Evolutionary conservation across 1,140 invertebrate species (phyloP).

Genomic region (Oncopeltus fasciatus): DNA sequence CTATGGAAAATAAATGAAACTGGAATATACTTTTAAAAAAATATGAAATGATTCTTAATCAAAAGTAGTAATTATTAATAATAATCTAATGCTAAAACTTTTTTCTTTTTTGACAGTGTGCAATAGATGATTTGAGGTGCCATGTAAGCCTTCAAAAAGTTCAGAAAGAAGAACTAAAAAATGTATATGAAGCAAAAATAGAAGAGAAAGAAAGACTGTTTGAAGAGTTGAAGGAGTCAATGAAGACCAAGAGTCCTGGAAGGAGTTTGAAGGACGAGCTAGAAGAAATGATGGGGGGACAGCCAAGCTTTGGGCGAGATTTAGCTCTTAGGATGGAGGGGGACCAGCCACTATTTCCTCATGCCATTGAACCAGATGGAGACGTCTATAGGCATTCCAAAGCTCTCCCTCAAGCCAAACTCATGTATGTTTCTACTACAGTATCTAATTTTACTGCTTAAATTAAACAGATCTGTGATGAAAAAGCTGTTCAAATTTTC

Average conservation of each 20-base stretch:
- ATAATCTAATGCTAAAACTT: too few species aligned
- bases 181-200: slow-evolving; percentile 7
- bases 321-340: too few species aligned
- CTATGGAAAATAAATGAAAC: too few species aligned
- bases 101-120: neutral
- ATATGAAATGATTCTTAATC: too few species aligned
- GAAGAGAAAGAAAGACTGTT: slow-evolving; percentile 12
- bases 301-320: neutral
- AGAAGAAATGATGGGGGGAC: slow-evolving; percentile 4
- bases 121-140: slow-evolving; percentile 15
- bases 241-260: neutral
- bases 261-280: slow-evolving; percentile 16
- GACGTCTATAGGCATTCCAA: neutral
- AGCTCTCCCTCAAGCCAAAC: neutral
- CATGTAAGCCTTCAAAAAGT: slow-evolving; percentile 1
- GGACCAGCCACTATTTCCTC: neutral
- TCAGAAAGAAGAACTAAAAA: slow-evolving; percentile 8
- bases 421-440: too few species aligned
- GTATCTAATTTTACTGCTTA: too few species aligned
- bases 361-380: neutral
- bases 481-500: too few species aligned
- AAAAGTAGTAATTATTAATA: too few species aligned
- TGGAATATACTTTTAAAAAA: too few species aligned
- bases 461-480: too few species aligned
- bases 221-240: slow-evolving; percentile 8